phyloP scores from a whole-genome alignment of 2,888 invertebrate genomes.

The Apoderus coryli region DNA sequence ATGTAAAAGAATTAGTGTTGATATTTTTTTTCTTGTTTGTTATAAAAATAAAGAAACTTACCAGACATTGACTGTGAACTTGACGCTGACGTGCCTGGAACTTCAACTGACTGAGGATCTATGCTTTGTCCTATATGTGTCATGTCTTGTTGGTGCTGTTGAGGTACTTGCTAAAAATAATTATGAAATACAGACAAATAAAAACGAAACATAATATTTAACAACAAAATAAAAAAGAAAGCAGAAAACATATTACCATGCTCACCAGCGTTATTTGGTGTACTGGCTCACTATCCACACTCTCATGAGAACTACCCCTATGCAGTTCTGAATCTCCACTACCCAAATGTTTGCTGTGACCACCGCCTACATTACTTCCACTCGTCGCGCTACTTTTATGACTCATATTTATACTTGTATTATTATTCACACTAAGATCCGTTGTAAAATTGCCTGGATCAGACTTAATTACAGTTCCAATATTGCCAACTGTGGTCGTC shows the following conservation, averaged over 20 bases:
- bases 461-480: constrained; percentile 30
- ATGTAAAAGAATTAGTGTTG: too few relatives aligned
- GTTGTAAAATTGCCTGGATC: constrained; percentile 29
- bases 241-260: background rate
- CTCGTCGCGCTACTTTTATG: constrained; percentile 18
- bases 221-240: constrained; percentile 1
- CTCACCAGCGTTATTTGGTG: constrained; percentile 31
- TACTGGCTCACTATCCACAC: constrained; percentile 32
- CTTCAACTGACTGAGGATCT: too few relatives aligned
- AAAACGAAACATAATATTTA: too few relatives aligned
- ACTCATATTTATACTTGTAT: constrained; percentile 2
- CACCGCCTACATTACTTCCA: too few relatives aligned
- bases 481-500: constrained; percentile 29
- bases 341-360: constrained; percentile 26
- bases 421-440: constrained; percentile 11
- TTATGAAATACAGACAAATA: too few relatives aligned
- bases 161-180: too few relatives aligned
- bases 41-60: too few relatives aligned
- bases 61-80: too few relatives aligned
- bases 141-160: too few relatives aligned
- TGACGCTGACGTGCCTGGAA: too few relatives aligned
- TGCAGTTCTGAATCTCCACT: constrained; percentile 33
- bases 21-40: too few relatives aligned
- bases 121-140: too few relatives aligned
- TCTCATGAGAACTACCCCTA: constrained; percentile 40